Evolutionary conservation across 2,888 invertebrate species (phyloP).

Genomic region (Mermis nigrescens): DNA sequence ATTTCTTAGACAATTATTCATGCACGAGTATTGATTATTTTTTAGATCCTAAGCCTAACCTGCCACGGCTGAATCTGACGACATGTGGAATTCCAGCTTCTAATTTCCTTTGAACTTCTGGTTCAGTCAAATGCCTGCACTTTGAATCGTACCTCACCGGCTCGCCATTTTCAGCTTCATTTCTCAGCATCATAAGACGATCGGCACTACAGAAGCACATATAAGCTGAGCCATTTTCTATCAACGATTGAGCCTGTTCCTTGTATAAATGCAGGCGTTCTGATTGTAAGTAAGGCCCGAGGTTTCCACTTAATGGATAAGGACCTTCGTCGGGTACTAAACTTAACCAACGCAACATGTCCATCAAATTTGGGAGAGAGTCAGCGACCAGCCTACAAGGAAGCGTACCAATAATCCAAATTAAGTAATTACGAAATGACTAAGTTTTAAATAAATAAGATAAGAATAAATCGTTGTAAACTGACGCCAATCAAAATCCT

Average conservation of each 20-base stretch:
- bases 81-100: constrained; percentile 47
- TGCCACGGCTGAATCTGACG: constrained; percentile 61
- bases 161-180: constrained; percentile 46
- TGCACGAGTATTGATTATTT: no score
- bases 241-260: constrained; percentile 40
- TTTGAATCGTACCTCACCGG: constrained; percentile 74
- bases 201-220: constrained; percentile 25
- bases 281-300: constrained; percentile 48
- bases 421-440: no score
- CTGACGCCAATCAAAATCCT: no score
- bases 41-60: no score
- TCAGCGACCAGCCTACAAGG: constrained; percentile 62
- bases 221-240: constrained; percentile 36
- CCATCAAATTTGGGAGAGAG: constrained; percentile 51
- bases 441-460: no score
- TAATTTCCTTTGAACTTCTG: constrained; percentile 48
- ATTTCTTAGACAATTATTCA: no score
- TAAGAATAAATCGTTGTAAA: no score
- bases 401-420: no score
- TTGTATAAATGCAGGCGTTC: constrained; percentile 56
- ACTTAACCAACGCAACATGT: constrained; percentile 56
- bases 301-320: constrained; percentile 30
- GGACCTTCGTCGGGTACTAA: constrained; percentile 71
- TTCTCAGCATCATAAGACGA: constrained; percentile 44
- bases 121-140: constrained; percentile 51